Evolutionary conservation across 2,113 vertebrate genomes (phyloP).

Genomic region (Sisor rabdophorus): DNA sequence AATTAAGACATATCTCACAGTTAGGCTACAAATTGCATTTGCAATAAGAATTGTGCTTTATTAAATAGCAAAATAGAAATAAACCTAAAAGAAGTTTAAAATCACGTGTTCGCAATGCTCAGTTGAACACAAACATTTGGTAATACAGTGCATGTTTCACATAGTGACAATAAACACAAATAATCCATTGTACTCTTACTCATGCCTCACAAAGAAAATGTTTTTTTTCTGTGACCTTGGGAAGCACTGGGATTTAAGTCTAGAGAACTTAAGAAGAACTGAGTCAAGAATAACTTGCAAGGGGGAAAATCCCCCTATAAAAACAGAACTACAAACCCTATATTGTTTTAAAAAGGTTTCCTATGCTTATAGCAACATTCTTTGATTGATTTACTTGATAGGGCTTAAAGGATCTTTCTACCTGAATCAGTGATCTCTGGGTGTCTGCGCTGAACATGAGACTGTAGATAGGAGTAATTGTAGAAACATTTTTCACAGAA

Average conservation of each 20-base stretch:
- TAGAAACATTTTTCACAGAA: slow-evolving; percentile 73
- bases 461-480: slow-evolving; percentile 67
- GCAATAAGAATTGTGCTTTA: too few relatives aligned
- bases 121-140: too few relatives aligned
- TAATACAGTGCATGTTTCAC: background rate
- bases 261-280: background rate
- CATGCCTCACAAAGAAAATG: background rate
- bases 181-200: background rate
- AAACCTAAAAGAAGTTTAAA: too few relatives aligned
- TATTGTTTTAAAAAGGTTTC: background rate
- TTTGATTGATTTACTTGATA: background rate
- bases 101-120: too few relatives aligned
- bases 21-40: too few relatives aligned
- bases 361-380: background rate
- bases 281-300: background rate
- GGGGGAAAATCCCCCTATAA: background rate
- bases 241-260: background rate
- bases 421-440: slow-evolving; percentile 52
- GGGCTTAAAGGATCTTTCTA: slow-evolving; percentile 46
- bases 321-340: background rate
- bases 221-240: background rate
- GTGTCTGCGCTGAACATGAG: slow-evolving; percentile 67
- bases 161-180: background rate
- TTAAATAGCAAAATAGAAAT: too few relatives aligned
- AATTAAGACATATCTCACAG: too few relatives aligned